phyloP scores from a whole-genome alignment of 30 jellyfish, hydroid and myxozoan species.

The Catostylus mosaicus region DNA sequence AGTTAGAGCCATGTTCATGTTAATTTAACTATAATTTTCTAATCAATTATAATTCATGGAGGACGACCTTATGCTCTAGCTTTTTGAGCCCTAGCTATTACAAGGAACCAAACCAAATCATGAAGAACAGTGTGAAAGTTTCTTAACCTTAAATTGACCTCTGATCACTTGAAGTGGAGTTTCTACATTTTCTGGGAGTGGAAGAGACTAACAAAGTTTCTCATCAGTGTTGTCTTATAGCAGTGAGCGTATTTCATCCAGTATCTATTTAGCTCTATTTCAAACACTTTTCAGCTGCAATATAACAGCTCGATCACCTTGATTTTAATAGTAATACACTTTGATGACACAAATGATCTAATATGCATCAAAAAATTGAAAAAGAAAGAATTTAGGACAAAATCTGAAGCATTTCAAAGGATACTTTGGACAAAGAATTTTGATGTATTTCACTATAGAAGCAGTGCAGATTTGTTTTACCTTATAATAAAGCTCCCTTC shows the following conservation, averaged over 20 bases:
- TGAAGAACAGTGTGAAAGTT: no score
- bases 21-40: no score
- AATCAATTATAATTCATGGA: no score
- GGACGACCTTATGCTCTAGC: no score
- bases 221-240: background rate
- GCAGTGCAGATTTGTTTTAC: slow-evolving; percentile 4
- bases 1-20: slow-evolving; percentile 24
- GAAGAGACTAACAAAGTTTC: background rate
- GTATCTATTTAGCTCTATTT: background rate
- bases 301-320: background rate
- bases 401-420: slow-evolving; percentile 5
- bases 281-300: background rate
- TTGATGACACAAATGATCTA: background rate
- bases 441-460: slow-evolving; percentile 4
- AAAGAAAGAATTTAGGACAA: slow-evolving; percentile 2
- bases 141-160: no score
- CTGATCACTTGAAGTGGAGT: no score
- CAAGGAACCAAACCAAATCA: no score
- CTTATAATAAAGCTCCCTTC: slow-evolving; percentile 4
- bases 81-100: no score
- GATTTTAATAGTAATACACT: background rate
- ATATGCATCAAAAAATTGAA: background rate
- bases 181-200: no score
- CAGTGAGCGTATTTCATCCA: background rate
- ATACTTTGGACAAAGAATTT: slow-evolving; percentile 15